Evolutionary conservation across 2,888 invertebrate genomes (phyloP).

Genomic region (Chironomus tentans): DNA sequence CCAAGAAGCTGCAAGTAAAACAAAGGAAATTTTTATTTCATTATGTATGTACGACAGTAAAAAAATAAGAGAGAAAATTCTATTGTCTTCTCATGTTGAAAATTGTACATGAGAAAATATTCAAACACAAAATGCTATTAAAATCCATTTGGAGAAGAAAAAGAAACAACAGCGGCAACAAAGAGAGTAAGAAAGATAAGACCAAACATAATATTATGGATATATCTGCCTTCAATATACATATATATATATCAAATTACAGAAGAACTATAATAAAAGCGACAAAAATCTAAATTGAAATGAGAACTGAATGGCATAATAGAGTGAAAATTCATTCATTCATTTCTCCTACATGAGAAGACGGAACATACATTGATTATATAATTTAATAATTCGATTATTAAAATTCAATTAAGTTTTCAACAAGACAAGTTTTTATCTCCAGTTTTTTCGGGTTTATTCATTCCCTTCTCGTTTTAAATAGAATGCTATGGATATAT

Average conservation of each 20-base stretch:
- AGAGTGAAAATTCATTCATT: not conserved
- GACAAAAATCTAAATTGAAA: not conserved
- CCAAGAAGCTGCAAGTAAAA: constrained; percentile 56
- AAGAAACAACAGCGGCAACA: not conserved
- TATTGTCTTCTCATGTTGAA: not conserved
- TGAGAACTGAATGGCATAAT: not conserved
- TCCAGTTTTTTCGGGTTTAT: not conserved
- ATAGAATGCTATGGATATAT: not conserved
- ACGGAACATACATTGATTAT: not conserved
- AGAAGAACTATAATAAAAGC: not conserved
- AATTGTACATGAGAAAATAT: constrained; percentile 3
- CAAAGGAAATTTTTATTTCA: not conserved
- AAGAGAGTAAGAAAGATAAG: not conserved
- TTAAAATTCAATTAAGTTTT: constrained; percentile 19
- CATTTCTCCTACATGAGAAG: too few relatives aligned
- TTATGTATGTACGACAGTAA: not conserved
- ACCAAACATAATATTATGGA: not conserved
- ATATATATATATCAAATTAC: constrained; percentile 12
- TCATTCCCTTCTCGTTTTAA: not conserved
- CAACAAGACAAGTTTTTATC: too few relatives aligned
- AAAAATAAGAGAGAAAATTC: not conserved
- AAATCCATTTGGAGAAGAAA: not conserved
- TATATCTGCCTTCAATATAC: not conserved
- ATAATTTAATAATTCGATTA: constrained; percentile 6
- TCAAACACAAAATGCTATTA: not conserved